Conservation (phyloP, 2,888 invertebrate species). For the Drosophila imparisetae region DNA sequence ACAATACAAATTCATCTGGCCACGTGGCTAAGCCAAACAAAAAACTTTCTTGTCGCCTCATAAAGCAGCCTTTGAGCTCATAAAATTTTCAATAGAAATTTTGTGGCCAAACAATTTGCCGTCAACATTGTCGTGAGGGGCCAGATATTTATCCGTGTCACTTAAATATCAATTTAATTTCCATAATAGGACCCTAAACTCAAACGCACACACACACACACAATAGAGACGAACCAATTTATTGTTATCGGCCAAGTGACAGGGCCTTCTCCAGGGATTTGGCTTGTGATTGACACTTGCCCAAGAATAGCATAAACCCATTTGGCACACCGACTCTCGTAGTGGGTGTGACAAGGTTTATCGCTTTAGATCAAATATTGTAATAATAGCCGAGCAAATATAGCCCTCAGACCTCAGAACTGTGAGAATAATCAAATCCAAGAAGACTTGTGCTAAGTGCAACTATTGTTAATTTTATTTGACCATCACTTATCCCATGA, state of each 20-base stretch:
- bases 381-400: slow-evolving; percentile 51
- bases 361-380: slow-evolving; percentile 66
- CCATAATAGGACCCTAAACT: slow-evolving; percentile 72
- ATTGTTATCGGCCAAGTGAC: slow-evolving; percentile 67
- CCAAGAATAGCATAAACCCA: slow-evolving; percentile 39
- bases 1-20: slow-evolving; percentile 49
- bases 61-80: slow-evolving; percentile 66
- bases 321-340: slow-evolving; percentile 9
- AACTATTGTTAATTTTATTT: slow-evolving; percentile 77
- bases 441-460: slow-evolving; percentile 53
- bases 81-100: slow-evolving; percentile 73
- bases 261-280: slow-evolving; percentile 61
- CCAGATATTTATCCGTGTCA: slow-evolving; percentile 73
- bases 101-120: slow-evolving; percentile 72
- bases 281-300: slow-evolving; percentile 76
- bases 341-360: slow-evolving; percentile 32
- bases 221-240: slow-evolving; percentile 59
- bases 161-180: slow-evolving; percentile 82
- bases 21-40: slow-evolving; percentile 32
- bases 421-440: slow-evolving; percentile 47
- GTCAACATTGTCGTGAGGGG: slow-evolving; percentile 51
- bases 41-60: slow-evolving; percentile 49
- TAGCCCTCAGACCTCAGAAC: background rate
- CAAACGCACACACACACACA: slow-evolving; percentile 33
- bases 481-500: slow-evolving; percentile 58